phyloP scores from a whole-genome alignment of 2,113 vertebrate genomes.

The Phrynosoma blainvillii region DNA sequence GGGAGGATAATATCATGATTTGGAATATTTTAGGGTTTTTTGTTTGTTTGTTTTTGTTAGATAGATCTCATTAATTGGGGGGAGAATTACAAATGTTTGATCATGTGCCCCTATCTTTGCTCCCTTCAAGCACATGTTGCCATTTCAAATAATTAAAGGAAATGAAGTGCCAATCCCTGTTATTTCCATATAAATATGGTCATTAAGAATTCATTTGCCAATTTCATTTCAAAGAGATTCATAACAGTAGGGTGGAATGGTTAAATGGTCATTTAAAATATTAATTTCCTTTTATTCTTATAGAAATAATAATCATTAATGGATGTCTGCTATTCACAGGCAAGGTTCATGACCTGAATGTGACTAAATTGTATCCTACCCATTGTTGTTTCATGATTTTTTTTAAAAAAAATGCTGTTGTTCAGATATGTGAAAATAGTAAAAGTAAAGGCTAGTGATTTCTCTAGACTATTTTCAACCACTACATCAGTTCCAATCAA shows the following conservation, averaged over 20 bases:
- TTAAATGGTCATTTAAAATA: constrained; percentile 33
- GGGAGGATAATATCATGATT: constrained; percentile 22
- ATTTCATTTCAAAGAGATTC: constrained; percentile 36
- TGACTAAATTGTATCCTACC: constrained; percentile 32
- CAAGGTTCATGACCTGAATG: not conserved
- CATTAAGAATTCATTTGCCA: constrained; percentile 36
- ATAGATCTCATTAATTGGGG: constrained; percentile 45
- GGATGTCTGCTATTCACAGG: constrained; percentile 18
- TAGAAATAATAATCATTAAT: constrained; percentile 38
- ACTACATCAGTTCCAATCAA: constrained; percentile 36
- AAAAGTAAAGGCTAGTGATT: not conserved
- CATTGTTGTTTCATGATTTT: not conserved
- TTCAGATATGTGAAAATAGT: not conserved
- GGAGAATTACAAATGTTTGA: constrained; percentile 32
- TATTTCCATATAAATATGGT: constrained; percentile 36
- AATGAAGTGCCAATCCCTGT: not conserved
- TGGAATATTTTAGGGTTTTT: constrained; percentile 31
- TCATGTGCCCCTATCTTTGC: constrained; percentile 14
- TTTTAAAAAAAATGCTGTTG: not conserved
- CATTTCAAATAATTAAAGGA: constrained; percentile 37
- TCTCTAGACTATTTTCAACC: not conserved
- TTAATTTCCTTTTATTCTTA: constrained; percentile 37
- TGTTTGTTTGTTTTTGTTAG: constrained; percentile 38
- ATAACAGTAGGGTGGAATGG: constrained; percentile 4
- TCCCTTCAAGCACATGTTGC: constrained; percentile 26